Evolutionary conservation across 2,888 invertebrate species (phyloP).

Genomic region (Clanis bilineata): DNA sequence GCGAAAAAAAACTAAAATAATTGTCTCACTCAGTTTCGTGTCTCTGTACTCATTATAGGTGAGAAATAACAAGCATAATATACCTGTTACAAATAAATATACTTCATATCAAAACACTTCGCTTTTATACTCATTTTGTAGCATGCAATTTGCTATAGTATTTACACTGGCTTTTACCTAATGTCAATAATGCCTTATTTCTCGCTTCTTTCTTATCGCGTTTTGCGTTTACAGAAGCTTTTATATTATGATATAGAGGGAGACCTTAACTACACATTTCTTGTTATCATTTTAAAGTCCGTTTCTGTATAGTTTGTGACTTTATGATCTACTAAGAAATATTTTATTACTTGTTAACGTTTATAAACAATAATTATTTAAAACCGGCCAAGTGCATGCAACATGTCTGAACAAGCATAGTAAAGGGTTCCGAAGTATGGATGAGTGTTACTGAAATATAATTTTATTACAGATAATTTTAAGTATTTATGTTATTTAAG

Average conservation of each 20-base stretch:
- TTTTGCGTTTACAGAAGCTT: not conserved
- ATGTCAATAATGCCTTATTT: not conserved
- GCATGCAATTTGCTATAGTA: not conserved
- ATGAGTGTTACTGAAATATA: too few species aligned
- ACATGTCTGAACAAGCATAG: too few species aligned
- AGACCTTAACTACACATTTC: not conserved
- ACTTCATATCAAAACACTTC: constrained; percentile 3
- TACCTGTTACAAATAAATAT: not conserved
- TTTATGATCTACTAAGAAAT: too few species aligned
- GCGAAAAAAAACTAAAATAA: too few species aligned
- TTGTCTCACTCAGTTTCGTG: not conserved
- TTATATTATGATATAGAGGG: not conserved
- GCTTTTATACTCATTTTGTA: not conserved
- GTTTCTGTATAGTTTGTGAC: not conserved
- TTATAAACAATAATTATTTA: too few species aligned
- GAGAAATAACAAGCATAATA: not conserved
- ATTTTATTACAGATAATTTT: too few species aligned
- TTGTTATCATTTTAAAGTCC: not conserved
- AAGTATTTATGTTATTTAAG: too few species aligned
- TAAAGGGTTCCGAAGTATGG: too few species aligned
- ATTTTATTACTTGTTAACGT: too few species aligned
- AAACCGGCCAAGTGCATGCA: too few species aligned
- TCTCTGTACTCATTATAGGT: not conserved
- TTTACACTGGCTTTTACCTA: constrained; percentile 10
- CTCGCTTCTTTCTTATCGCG: not conserved